Evolutionary conservation across 2,113 vertebrate genomes (phyloP), one percentile per base, ranked within the genome.

Genomic region (Montifringilla adamsi): DNA sequence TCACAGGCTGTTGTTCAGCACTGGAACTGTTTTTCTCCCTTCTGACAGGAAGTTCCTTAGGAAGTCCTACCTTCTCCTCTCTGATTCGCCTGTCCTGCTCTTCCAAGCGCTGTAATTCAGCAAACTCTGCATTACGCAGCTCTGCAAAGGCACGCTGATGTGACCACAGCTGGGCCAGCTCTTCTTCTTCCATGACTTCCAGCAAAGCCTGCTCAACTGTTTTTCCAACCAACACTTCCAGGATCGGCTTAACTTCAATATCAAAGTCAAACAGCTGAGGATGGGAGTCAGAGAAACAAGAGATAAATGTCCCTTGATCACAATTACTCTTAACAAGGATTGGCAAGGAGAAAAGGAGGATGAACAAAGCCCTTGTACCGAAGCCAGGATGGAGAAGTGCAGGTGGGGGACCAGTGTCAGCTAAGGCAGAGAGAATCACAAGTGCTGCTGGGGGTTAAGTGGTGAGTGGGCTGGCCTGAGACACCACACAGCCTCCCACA

Each of bases 121-220:
- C 98, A 66, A 99, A 97, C 70, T 99, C 98, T 0, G 97, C 95
- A 0, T 98, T 98, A 18, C 98, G 97, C 88, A 91, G 79, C 79
- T 94, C 93, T 39, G 46, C 35, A 0, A 79, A 94, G 62, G 89
- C 84, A 30, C 67, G 73, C 44, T 94, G 99, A 66, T 94, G 98
- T 35, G 97, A 97, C 87, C 69, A 94, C 70, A 99, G 97, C 43
- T 80, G 95, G 50, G 98, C 98, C 95, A 99, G 91, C 97, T 99
- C 99, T 64, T 99, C 99, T 92, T 99, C 99, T 89, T 99, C 99
- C 98, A 98, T 98, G 56, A 99, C 99, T 95, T 99, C 99, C 95
- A 99, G 95, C 78, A 99, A 97, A 28, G 99, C 97, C 97, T 99
- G 99, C 87, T 99, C 99, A 24, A 99, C 97, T 1, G 98, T 99